Evolutionary conservation across 2,888 invertebrate genomes (phyloP).

Genomic region (Linnaemya tessellans): DNA sequence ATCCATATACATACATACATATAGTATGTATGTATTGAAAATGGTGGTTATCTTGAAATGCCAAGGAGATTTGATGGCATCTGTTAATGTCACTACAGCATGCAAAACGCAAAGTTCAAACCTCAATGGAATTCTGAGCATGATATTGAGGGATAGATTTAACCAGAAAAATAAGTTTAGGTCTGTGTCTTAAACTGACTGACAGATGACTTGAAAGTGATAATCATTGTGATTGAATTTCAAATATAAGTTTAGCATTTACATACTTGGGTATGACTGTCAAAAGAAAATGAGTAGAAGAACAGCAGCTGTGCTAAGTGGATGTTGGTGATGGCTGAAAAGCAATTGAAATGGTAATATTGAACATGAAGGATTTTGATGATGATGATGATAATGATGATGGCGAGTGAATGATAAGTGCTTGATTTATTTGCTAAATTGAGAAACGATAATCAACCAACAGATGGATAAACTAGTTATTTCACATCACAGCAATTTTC

Average conservation of each 20-base stretch:
- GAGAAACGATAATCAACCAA: slow-evolving; percentile 7
- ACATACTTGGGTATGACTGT: slow-evolving; percentile 34
- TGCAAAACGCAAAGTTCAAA: not conserved
- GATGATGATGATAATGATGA: slow-evolving; percentile 21
- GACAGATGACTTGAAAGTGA: slow-evolving; percentile 55
- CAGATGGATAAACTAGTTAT: slow-evolving; percentile 1
- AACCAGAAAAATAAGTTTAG: slow-evolving; percentile 4
- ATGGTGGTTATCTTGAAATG: slow-evolving; percentile 28
- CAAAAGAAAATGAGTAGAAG: slow-evolving; percentile 4
- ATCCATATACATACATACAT: not conserved
- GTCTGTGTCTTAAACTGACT: slow-evolving; percentile 42
- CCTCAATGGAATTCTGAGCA: not conserved
- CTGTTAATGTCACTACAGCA: slow-evolving; percentile 6
- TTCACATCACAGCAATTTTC: not conserved
- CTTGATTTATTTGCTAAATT: slow-evolving; percentile 44
- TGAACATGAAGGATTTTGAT: slow-evolving; percentile 8
- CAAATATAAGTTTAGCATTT: slow-evolving; percentile 41
- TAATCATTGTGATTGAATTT: slow-evolving; percentile 55
- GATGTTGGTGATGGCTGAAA: not conserved
- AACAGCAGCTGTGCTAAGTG: not conserved
- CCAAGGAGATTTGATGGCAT: slow-evolving; percentile 31
- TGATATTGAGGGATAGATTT: slow-evolving; percentile 23
- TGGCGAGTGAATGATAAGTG: slow-evolving; percentile 40
- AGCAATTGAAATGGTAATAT: slow-evolving; percentile 31
- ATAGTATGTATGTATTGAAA: not conserved